A percentile compares a stretch with the other conserved stretches of the same genome.
Conservation (phyloP, 2,888 invertebrate genomes). For the Amphimallon solstitiale region DNA sequence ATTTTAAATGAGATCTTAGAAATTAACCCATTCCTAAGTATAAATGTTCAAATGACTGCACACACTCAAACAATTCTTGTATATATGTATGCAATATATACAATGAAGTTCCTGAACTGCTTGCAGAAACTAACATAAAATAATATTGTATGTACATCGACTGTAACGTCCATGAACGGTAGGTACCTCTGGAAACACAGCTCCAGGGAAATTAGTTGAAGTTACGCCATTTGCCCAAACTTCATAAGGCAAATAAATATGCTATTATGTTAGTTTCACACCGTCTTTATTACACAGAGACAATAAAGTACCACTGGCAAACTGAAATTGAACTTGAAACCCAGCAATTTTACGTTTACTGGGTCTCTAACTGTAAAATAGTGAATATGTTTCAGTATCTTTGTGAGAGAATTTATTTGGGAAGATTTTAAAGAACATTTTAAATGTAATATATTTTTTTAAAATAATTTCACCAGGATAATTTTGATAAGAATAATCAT, state of each 20-base stretch:
- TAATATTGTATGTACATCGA: conserved; percentile 10
- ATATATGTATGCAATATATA: neutral
- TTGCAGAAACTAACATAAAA: conserved; percentile 15
- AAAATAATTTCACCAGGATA: too few relatives aligned
- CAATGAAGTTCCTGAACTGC: conserved; percentile 6
- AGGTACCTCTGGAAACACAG: conserved; percentile 34
- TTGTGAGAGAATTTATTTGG: too few relatives aligned
- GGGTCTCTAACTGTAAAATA: too few relatives aligned
- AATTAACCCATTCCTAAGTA: too few relatives aligned
- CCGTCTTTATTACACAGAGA: conserved; percentile 23
- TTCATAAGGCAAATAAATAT: conserved; percentile 34
- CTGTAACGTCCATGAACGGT: conserved; percentile 5
- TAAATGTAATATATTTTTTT: too few relatives aligned
- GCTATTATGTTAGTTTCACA: conserved; percentile 31
- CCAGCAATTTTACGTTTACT: neutral
- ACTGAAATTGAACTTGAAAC: neutral
- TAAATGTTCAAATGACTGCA: neutral
- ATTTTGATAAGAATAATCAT: too few relatives aligned
- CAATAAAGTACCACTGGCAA: conserved; percentile 22
- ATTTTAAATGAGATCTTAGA: too few relatives aligned
- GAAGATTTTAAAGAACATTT: too few relatives aligned
- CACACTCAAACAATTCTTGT: neutral
- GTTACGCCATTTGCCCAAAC: conserved; percentile 34
- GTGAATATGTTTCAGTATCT: too few relatives aligned
- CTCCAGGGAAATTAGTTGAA: conserved; percentile 38